These are phyloP conservation scores for Columba guinea DNA, from an alignment of 2,797 vertebrate species.

Conservation along the genomic window DNA sequence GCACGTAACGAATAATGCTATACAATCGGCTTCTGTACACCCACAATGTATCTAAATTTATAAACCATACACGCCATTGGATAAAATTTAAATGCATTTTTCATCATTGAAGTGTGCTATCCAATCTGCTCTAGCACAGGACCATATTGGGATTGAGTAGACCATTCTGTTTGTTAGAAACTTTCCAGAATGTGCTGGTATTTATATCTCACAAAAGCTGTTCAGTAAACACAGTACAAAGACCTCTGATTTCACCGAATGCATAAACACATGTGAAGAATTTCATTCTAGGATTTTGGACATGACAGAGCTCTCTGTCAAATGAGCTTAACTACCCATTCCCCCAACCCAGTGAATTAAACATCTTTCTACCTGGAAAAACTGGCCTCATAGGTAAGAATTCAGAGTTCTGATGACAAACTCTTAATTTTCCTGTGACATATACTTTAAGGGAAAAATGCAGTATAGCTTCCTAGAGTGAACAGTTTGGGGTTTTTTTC, in stretches of 20 bases:
- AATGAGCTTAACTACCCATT: background rate
- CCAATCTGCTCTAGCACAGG: slow-evolving; percentile 61
- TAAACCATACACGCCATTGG: slow-evolving; percentile 1
- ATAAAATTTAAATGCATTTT: slow-evolving; percentile 26
- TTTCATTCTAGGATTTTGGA: background rate
- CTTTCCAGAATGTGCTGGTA: slow-evolving; percentile 64
- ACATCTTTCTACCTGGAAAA: background rate
- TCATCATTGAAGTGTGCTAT: background rate
- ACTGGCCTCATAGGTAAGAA: background rate
- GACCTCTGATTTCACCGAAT: slow-evolving; percentile 50
- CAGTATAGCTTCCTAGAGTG: background rate
- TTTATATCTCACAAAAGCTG: slow-evolving; percentile 68
- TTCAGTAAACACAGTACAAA: slow-evolving; percentile 59
- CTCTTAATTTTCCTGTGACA: background rate
- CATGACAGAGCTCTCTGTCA: background rate
- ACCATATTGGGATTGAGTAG: slow-evolving; percentile 57
- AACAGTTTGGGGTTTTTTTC: background rate
- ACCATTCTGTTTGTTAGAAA: slow-evolving; percentile 54
- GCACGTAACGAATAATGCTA: slow-evolving; percentile 48
- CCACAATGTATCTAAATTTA: slow-evolving; percentile 52
- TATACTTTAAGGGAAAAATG: background rate
- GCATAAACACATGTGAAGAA: background rate
- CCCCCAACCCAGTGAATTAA: background rate
- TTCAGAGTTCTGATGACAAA: background rate
- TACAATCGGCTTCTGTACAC: slow-evolving; percentile 47